Base-by-base conservation (phyloP, 2,113 vertebrate genomes). In the Lepus americanus region DNA sequence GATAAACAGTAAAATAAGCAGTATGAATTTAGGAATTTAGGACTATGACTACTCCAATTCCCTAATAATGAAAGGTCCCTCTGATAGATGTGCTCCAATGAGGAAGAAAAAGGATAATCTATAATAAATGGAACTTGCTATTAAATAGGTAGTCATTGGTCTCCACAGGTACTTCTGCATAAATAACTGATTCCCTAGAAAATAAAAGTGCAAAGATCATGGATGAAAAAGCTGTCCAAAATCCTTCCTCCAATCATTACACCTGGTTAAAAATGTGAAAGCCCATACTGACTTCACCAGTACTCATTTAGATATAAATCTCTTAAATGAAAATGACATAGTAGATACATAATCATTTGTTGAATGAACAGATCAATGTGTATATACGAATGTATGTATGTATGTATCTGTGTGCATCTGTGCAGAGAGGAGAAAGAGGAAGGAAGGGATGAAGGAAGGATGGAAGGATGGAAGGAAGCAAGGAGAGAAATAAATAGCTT, bases 41-140 rank as follows among this genome's bases (percentile, higher is more conserved):
- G 33, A 94, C 16, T 33, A 79, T 29, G 82, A 70, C 9, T 89
- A 66, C 33, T 92, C 44, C 51, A 10, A 82, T 72, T 87, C 19
- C 36, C 64, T 92, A 87, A 63, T 77, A 84, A 92, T 67, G 23
- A 77, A 94, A 92, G 14, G 23, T 27, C 13, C 17, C n/a, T 88
- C 64, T 78, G 55, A 80, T 2, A 53, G 20, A 63, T 76, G 61
- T 1, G 78, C 19, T 92, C 16, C 12, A 95, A 0, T 63, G 6
- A 22, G 7, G 31, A 17, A 23, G 63, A 88, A 20, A 44, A 74
- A 33, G 2, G 3, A 36, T 31, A 72, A 82, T 96, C 22, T 84
- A 76, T 87, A 95, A 89, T 90, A 86, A 94, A 78, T 53, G 90
- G 93, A 87, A 23, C 29, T 81, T 85, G 23, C 63, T 76, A 76